Conservation (phyloP, 2,888 invertebrate genomes). For the Sminthurinus aureus region DNA sequence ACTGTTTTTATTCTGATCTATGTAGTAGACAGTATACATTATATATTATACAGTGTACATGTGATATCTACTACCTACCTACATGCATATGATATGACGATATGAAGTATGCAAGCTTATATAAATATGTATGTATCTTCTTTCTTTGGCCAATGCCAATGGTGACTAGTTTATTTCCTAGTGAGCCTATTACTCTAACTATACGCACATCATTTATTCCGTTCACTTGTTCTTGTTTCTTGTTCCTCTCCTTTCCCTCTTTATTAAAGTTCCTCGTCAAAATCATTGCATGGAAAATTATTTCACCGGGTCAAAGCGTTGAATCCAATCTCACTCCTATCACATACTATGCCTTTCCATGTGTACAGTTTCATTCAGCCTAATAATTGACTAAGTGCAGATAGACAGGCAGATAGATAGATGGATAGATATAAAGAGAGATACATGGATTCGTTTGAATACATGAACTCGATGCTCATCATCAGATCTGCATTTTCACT, state of each 20-base stretch:
- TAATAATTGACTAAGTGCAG: not conserved
- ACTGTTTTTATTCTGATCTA: not conserved
- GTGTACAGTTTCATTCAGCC: no score
- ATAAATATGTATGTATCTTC: not conserved
- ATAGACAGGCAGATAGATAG: not conserved
- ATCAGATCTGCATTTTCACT: not conserved
- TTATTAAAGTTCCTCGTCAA: not conserved
- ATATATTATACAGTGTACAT: no score
- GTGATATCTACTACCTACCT: no score
- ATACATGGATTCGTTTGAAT: not conserved
- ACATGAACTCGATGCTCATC: not conserved
- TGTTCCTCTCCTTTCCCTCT: not conserved
- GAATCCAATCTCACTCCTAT: not conserved
- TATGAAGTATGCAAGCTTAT: not conserved
- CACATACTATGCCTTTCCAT: no score
- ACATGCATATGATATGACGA: not conserved
- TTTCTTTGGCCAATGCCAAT: not conserved
- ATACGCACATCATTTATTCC: constrained; percentile 18
- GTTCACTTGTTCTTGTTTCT: no score
- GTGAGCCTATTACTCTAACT: not conserved
- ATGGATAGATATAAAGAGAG: no score
- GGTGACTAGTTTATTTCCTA: not conserved
- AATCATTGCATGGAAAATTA: constrained; percentile 7
- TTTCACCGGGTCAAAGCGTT: not conserved
- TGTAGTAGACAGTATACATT: no score